Conservation (phyloP, 2,888 invertebrate genomes). For the Lysandra bellargus region DNA sequence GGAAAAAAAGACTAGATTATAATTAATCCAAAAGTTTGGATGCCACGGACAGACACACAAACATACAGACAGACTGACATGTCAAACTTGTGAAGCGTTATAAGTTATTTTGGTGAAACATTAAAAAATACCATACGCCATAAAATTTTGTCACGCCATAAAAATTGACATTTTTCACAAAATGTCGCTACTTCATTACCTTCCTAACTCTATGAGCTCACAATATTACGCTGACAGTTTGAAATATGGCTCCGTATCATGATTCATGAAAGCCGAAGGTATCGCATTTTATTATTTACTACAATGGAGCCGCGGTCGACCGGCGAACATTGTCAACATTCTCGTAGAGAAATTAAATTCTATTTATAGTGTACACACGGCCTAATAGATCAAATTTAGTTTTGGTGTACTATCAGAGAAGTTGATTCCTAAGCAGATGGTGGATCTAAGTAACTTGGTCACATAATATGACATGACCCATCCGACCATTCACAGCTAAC, state of each 20-base stretch:
- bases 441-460: too few species aligned
- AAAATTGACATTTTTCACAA: neutral
- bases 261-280: constrained; percentile 16
- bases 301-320: constrained; percentile 14
- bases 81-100: too few species aligned
- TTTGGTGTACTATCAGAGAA: too few species aligned
- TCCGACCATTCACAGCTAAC: too few species aligned
- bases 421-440: too few species aligned
- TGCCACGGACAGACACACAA: too few species aligned
- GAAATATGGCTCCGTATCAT: constrained; percentile 19
- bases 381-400: neutral
- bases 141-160: neutral
- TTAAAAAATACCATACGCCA: too few species aligned
- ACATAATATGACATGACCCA: too few species aligned
- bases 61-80: too few species aligned
- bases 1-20: too few species aligned
- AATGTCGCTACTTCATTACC: neutral
- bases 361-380: neutral
- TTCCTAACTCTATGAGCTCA: neutral
- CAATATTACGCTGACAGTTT: constrained; percentile 20
- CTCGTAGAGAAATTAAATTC: neutral
- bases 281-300: constrained; percentile 17
- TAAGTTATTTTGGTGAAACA: neutral
- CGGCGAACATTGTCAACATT: constrained; percentile 3
- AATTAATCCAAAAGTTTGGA: too few species aligned